A percentile compares a stretch with the other conserved stretches of the same genome.
These are phyloP conservation scores for Parauchenoglanis ngamensis DNA, from an alignment of 2,797 vertebrate species.

Conservation along the genomic window DNA sequence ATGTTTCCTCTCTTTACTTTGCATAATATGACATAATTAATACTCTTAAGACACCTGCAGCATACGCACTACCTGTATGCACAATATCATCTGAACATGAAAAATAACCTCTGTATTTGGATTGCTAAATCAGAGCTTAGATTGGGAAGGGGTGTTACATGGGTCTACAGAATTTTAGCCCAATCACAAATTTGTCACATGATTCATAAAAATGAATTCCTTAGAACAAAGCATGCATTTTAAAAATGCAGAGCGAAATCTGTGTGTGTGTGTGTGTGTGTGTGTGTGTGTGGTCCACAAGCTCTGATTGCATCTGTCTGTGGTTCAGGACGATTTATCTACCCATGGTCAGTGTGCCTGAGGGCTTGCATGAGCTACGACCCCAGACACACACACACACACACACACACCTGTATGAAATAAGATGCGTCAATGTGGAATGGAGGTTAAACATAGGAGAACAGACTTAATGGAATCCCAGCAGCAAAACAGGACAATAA, in stretches of 20 bases:
- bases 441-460: slow-evolving; percentile 57
- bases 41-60: not conserved
- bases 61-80: not conserved
- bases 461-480: slow-evolving; percentile 73
- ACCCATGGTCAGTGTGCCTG: slow-evolving; percentile 68
- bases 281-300: slow-evolving; percentile 60
- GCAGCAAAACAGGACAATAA: slow-evolving; percentile 68
- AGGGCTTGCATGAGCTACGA: slow-evolving; percentile 39
- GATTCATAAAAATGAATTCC: not conserved
- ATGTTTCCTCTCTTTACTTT: not conserved
- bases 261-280: slow-evolving; percentile 56
- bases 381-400: slow-evolving; percentile 48
- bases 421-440: slow-evolving; percentile 42
- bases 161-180: not conserved
- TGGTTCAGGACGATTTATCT: slow-evolving; percentile 71
- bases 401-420: slow-evolving; percentile 49
- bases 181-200: not conserved
- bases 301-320: slow-evolving; percentile 79
- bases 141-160: not conserved
- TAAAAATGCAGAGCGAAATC: not conserved
- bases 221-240: not conserved
- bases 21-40: not conserved
- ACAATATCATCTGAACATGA: not conserved
- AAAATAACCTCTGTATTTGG: too few species aligned
- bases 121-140: not conserved